Percentiles rank a stretch among this genome's conserved stretches.
Conservation (phyloP, 2,113 vertebrate genomes). For the Patagioenas fasciata region DNA sequence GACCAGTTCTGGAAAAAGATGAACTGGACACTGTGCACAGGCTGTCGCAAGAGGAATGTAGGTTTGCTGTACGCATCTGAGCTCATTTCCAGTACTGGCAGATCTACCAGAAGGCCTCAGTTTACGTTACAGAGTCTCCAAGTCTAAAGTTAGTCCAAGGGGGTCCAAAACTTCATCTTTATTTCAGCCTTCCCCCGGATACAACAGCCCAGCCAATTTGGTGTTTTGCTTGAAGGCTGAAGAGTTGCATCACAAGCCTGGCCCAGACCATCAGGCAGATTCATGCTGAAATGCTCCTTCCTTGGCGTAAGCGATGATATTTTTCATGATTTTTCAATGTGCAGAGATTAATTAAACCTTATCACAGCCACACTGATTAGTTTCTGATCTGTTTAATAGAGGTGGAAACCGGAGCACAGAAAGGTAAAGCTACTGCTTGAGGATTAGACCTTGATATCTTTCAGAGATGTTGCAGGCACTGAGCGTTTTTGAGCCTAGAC, state of each 20-base stretch:
- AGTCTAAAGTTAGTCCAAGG: conserved; percentile 32
- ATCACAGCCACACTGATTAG: background rate
- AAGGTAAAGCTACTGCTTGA: conserved; percentile 1
- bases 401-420: background rate
- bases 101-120: conserved; percentile 13
- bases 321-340: background rate
- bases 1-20: conserved; percentile 49
- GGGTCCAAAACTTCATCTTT: background rate
- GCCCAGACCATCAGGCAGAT: background rate
- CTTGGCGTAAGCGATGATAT: background rate
- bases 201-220: background rate
- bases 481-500: background rate
- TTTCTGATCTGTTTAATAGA: background rate
- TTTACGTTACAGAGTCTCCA: conserved; percentile 27
- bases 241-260: background rate
- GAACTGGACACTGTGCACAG: conserved; percentile 29
- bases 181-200: background rate
- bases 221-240: conserved; percentile 9
- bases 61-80: background rate
- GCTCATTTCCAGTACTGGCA: conserved; percentile 40
- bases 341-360: conserved; percentile 8
- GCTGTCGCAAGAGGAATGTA: conserved; percentile 32
- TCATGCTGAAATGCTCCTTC: background rate
- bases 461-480: background rate
- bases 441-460: background rate